These are phyloP conservation scores for Dicaeum eximium DNA, from an alignment of 2,113 vertebrate species.

Conservation along the genomic window DNA sequence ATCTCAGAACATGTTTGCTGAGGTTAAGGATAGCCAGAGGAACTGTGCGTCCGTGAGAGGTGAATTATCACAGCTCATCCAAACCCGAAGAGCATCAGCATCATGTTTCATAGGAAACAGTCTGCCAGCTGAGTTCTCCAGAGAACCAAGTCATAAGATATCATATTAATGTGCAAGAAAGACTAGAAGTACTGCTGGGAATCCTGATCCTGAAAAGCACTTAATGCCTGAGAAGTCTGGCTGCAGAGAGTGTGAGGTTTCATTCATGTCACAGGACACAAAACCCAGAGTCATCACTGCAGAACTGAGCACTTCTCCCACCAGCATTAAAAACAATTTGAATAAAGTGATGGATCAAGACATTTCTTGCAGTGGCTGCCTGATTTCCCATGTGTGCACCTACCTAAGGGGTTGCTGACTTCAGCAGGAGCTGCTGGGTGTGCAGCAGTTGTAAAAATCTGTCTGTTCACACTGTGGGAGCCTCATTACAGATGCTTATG, in stretches of 20 bases:
- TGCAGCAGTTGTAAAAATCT: background rate
- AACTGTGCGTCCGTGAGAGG: background rate
- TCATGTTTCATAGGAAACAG: background rate
- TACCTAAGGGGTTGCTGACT: background rate
- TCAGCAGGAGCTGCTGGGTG: background rate
- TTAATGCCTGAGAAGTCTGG: background rate
- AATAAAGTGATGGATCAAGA: background rate
- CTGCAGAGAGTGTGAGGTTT: background rate
- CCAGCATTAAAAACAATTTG: background rate
- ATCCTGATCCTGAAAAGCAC: background rate
- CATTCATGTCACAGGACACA: background rate
- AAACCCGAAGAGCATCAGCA: background rate
- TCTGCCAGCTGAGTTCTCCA: background rate
- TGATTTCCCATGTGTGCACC: background rate
- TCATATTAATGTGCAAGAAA: background rate
- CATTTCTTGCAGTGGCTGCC: background rate
- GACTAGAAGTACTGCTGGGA: background rate
- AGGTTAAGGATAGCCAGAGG: background rate
- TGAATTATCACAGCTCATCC: background rate
- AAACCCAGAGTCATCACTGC: background rate
- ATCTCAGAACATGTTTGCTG: constrained; percentile 41
- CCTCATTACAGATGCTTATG: background rate
- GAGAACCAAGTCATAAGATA: background rate
- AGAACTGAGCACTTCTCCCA: background rate
- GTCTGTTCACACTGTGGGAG: background rate